Percentiles rank a stretch among this genome's conserved stretches.
Evolutionary conservation across 2,797 vertebrate genomes (phyloP).

Genomic region (Falco columbarius): DNA sequence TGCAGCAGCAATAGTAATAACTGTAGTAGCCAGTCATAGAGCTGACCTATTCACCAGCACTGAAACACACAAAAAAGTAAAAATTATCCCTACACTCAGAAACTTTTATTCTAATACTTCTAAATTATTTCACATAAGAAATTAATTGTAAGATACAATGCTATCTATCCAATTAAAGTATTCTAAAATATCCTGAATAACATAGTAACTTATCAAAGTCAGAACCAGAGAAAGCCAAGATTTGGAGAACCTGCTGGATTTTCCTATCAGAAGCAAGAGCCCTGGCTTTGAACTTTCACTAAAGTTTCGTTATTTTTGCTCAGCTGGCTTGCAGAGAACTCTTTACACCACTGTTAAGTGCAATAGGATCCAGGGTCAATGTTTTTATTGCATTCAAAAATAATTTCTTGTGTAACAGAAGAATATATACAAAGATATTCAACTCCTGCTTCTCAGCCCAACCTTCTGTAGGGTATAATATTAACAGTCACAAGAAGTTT

Average conservation of each 20-base stretch:
- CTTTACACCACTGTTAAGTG: neutral
- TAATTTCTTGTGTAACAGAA: conserved; percentile 55
- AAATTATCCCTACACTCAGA: neutral
- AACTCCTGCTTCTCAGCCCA: conserved; percentile 31
- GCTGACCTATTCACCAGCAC: neutral
- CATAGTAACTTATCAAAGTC: neutral
- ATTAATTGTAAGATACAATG: neutral
- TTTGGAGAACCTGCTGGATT: neutral
- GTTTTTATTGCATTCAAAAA: conserved; percentile 71
- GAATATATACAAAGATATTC: conserved; percentile 48
- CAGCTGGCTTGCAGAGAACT: neutral
- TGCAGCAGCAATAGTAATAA: neutral
- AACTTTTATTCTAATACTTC: neutral
- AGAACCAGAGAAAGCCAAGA: neutral
- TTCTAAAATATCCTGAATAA: neutral
- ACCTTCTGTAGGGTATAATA: conserved; percentile 14
- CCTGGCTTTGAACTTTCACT: neutral
- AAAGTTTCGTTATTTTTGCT: neutral
- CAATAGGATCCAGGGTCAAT: conserved; percentile 9
- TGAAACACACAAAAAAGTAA: neutral
- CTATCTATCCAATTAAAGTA: neutral
- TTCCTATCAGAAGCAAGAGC: neutral
- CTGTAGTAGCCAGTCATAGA: neutral
- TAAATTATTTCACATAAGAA: neutral
- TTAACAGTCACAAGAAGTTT: conserved; percentile 55